These are phyloP conservation scores for Phrynosoma blainvillii DNA, from an alignment of 2,113 vertebrate genomes.

Conservation along the genomic window DNA sequence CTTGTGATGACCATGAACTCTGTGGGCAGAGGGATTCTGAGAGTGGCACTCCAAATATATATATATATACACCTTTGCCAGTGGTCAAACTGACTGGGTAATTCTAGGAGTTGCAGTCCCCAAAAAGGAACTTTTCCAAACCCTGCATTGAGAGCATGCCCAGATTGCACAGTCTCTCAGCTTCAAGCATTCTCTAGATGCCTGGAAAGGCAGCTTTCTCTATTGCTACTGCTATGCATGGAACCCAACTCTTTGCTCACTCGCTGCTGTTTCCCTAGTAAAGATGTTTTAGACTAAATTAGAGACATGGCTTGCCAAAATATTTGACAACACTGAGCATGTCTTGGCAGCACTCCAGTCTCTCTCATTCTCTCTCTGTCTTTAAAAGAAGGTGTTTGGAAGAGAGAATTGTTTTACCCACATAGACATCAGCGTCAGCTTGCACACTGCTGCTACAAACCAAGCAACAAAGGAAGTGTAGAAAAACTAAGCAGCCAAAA, in stretches of 20 bases:
- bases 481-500: background rate
- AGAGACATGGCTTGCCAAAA: conserved; percentile 67
- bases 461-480: accelerated
- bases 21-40: too few species aligned
- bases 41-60: too few species aligned
- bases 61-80: too few species aligned
- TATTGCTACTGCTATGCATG: accelerated
- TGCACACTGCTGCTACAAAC: background rate
- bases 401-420: conserved; percentile 17
- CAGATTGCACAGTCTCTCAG: background rate
- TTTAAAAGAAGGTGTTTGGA: background rate
- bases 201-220: background rate
- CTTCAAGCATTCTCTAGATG: background rate
- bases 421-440: background rate
- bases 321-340: conserved; percentile 63
- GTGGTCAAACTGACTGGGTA: too few species aligned
- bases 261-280: conserved; percentile 13
- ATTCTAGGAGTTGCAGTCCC: too few species aligned
- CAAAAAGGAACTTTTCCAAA: background rate
- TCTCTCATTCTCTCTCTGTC: background rate
- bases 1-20: too few species aligned
- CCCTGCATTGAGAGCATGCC: background rate
- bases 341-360: conserved; percentile 44
- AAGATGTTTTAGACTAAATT: conserved; percentile 59
- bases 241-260: background rate